A percentile compares a stretch with the other conserved stretches of the same genome.
phyloP scores from a whole-genome alignment of 1,140 invertebrate species.

The Caenorhabditis brenneri region DNA sequence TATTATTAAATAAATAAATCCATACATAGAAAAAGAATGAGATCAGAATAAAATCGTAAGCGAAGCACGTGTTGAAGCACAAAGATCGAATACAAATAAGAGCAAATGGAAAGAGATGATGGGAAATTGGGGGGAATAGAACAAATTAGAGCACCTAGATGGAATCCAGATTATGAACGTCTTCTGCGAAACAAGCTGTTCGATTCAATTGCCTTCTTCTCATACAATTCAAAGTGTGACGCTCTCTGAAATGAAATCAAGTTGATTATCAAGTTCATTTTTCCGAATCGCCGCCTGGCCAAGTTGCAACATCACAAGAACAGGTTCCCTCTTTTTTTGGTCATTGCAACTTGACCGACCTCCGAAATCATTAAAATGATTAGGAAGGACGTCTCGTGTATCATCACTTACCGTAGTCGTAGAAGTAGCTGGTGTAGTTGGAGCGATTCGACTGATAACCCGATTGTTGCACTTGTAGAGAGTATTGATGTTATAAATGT shows the following conservation, averaged over 20 bases:
- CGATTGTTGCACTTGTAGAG: conserved; percentile 44
- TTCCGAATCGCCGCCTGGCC: neutral
- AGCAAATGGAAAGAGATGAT: conserved; percentile 32
- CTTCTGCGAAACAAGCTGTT: conserved; percentile 19
- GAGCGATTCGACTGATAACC: neutral
- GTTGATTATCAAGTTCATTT: neutral
- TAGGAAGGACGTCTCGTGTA: neutral
- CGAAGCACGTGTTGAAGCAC: conserved; percentile 10
- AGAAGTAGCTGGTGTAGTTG: neutral
- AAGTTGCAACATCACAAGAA: neutral
- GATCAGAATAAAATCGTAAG: conserved; percentile 2
- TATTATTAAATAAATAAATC: conserved; percentile 6
- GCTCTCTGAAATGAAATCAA: conserved; percentile 36
- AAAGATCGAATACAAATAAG: conserved; percentile 38
- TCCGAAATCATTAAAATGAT: conserved; percentile 2
- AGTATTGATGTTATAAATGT: conserved; percentile 42
- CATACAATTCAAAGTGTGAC: neutral
- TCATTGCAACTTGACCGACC: conserved; percentile 19
- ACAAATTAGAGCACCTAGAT: neutral
- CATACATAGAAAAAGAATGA: neutral
- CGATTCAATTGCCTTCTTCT: conserved; percentile 26
- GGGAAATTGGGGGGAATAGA: neutral
- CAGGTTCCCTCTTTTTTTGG: neutral
- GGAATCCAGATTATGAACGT: neutral
- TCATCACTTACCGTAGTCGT: conserved; percentile 33